These are phyloP conservation scores for Tragelaphus imberbis DNA, from an alignment of 2,113 vertebrate species.

Conservation along the genomic window DNA sequence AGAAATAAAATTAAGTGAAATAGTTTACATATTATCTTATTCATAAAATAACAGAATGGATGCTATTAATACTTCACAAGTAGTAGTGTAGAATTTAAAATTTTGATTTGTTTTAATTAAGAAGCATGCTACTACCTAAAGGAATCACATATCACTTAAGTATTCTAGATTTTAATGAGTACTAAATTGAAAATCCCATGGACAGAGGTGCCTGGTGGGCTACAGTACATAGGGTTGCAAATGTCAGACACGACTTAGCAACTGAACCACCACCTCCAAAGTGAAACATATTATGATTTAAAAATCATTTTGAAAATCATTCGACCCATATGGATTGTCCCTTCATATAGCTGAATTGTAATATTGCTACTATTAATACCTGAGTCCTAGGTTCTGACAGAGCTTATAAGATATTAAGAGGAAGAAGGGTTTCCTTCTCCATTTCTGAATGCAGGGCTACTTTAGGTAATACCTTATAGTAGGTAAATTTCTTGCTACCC, in stretches of 20 bases:
- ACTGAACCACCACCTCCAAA: background rate
- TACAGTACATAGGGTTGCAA: background rate
- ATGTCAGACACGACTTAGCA: background rate
- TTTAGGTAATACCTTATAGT: background rate
- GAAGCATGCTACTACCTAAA: background rate
- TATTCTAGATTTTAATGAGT: background rate
- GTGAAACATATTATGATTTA: background rate
- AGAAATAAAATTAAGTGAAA: background rate
- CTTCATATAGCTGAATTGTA: background rate
- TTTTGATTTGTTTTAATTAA: slow-evolving; percentile 12
- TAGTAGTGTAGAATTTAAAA: background rate
- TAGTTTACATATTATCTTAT: background rate
- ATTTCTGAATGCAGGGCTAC: background rate
- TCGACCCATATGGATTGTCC: background rate
- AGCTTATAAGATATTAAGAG: background rate
- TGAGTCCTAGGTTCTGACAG: background rate
- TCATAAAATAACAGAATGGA: background rate
- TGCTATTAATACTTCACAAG: background rate
- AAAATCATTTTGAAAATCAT: background rate
- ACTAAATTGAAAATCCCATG: background rate
- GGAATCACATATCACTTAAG: background rate
- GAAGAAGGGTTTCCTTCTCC: background rate
- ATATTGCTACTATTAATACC: background rate
- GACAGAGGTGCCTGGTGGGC: background rate
- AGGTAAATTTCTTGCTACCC: background rate